phyloP scores from a whole-genome alignment of 2,797 vertebrate genomes.

The Halcyon badia region DNA sequence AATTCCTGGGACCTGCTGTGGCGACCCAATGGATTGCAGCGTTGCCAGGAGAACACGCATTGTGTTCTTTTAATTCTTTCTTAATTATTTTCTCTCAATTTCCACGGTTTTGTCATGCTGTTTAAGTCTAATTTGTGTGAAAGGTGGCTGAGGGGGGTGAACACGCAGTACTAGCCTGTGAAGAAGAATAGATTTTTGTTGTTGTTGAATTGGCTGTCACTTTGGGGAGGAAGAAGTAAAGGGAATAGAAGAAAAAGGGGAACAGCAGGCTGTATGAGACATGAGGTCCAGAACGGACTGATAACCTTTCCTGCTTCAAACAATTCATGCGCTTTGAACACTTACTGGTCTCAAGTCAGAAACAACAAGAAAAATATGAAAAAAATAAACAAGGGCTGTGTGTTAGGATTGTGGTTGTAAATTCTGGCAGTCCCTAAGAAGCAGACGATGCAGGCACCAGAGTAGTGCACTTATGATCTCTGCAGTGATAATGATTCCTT shows the following conservation, averaged over 20 bases:
- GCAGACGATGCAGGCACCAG: background rate
- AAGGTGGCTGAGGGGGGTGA: background rate
- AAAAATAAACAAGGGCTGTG: background rate
- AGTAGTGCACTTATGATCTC: background rate
- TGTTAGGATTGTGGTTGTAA: background rate
- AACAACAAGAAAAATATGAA: background rate
- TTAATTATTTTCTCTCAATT: slow-evolving; percentile 63
- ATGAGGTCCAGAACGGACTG: background rate
- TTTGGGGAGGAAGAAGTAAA: background rate
- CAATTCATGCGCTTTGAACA: background rate
- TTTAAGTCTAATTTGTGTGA: slow-evolving; percentile 21
- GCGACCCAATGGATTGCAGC: background rate
- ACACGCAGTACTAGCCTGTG: background rate
- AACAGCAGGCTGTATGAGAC: background rate
- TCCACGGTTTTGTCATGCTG: background rate
- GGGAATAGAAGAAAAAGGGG: background rate
- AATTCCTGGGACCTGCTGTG: slow-evolving; percentile 39
- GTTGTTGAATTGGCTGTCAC: background rate
- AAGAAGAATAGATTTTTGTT: slow-evolving; percentile 3
- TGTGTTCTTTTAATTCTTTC: slow-evolving; percentile 64
- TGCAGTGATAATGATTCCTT: background rate
- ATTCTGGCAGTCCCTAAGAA: background rate
- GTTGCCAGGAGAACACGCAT: background rate
- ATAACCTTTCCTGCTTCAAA: background rate
- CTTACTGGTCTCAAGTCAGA: background rate